Percentiles rank a stretch among this genome's conserved stretches.
phyloP scores from a whole-genome alignment of 2,113 vertebrate species.

The Myanophis thanlyinensis region DNA sequence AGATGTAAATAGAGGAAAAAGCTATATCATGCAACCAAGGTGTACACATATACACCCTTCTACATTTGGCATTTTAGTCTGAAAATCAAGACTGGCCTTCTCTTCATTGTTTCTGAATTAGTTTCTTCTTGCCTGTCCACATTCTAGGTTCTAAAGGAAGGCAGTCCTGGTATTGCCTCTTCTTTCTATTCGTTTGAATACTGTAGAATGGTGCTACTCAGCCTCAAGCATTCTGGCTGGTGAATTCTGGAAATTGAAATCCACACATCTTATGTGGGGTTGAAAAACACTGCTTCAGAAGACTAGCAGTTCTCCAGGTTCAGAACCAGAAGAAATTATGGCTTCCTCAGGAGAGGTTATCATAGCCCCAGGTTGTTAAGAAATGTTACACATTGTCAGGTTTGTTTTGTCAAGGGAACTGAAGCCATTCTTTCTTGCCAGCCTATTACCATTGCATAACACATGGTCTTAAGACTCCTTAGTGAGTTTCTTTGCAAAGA shows the following conservation, averaged over 20 bases:
- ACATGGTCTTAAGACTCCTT: constrained; percentile 44
- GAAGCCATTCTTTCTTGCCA: constrained; percentile 36
- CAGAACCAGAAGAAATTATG: constrained; percentile 42
- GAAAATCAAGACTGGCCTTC: background rate
- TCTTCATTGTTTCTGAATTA: background rate
- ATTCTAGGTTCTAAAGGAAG: background rate
- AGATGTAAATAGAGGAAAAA: background rate
- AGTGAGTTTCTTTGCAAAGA: constrained; percentile 28
- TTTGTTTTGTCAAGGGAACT: constrained; percentile 54
- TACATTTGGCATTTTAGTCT: background rate
- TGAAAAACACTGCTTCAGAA: constrained; percentile 25
- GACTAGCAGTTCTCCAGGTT: constrained; percentile 54
- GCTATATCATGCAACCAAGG: background rate
- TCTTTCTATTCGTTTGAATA: constrained; percentile 35
- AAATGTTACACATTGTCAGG: constrained; percentile 23
- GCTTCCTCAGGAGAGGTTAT: constrained; percentile 27
- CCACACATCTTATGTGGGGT: background rate
- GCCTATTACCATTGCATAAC: constrained; percentile 44
- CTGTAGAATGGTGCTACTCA: background rate
- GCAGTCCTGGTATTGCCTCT: constrained; percentile 25
- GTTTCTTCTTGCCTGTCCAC: constrained; percentile 4
- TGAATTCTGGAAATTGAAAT: background rate
- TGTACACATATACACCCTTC: background rate
- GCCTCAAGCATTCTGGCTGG: background rate
- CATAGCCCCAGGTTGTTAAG: constrained; percentile 33